These are phyloP conservation scores for Propsilocerus akamusi DNA, from an alignment of 1,140 invertebrate species.

Conservation along the genomic window DNA sequence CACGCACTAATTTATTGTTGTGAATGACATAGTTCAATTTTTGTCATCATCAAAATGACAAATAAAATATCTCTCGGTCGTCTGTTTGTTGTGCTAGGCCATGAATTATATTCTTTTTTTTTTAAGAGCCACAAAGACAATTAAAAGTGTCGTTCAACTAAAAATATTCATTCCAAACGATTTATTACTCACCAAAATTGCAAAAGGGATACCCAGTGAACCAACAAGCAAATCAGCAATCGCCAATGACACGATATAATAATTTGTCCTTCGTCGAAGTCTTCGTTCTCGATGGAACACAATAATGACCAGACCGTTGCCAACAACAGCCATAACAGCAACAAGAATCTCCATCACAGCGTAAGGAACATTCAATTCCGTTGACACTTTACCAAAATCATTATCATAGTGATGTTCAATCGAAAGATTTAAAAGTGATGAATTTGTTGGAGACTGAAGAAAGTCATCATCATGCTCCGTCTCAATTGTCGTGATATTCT, in stretches of 20 bases:
- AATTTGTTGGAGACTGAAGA: neutral
- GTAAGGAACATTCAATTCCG: conserved; percentile 20
- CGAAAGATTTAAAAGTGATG: neutral
- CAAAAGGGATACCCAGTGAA: conserved; percentile 64
- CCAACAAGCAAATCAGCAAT: conserved; percentile 69
- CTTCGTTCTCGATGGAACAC: conserved; percentile 61
- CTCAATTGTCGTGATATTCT: neutral
- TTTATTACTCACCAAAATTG: conserved; percentile 42
- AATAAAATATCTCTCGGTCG: no score
- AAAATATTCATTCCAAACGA: neutral
- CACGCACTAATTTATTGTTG: no score
- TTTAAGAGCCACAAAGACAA: neutral
- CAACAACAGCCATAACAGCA: conserved; percentile 57
- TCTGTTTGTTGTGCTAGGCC: no score
- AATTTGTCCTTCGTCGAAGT: conserved; percentile 65
- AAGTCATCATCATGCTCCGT: neutral
- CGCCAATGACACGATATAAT: conserved; percentile 78
- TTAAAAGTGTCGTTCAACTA: conserved; percentile 9
- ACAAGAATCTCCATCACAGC: conserved; percentile 55
- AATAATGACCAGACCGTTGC: conserved; percentile 68
- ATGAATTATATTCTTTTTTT: no score
- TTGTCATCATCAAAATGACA: no score
- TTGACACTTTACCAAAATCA: neutral
- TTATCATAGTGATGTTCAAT: neutral
- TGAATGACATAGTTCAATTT: no score